Base-by-base conservation (phyloP, 2,113 vertebrate species). In the Laterallus jamaicensis region DNA sequence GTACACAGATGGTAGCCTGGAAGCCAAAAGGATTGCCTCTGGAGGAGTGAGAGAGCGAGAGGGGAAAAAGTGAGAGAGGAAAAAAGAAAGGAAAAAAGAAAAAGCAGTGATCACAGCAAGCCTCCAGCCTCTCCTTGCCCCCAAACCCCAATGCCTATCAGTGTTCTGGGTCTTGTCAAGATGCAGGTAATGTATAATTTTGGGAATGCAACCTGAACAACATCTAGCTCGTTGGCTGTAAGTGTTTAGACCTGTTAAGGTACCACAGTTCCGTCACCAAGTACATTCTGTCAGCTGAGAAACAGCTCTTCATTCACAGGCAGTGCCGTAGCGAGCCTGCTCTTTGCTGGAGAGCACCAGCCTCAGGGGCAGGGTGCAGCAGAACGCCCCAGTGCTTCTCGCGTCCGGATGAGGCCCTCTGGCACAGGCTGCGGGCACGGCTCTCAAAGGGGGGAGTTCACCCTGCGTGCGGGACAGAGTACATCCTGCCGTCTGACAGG, bases 1-100 rank as follows among this genome's bases (percentile, higher is more conserved):
- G 74, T 74, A 84, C 86, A 96, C 96, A 96, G 92, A 96, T 97
- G 96, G 93, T 89, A 95, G 74, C 88, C 92, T 93, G 80, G 58
- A 90, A 96, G 77, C 49, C 66, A 79, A 94, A 95, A 81, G 74
- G 62, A 88, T 84, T 83, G 70, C 58, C 78, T 62, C 29, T 87
- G 80, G 55, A 78, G 69, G 77, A 81, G 86, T 85, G 77, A 90
- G 83, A 93, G 62, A 52, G 49, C 62, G 68, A 82, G 70, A 62
- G 62, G 21, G 22, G 15, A 49, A 79, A 68, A 50, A 66, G 59
- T 28, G 10, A 59, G 13, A 40, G 18, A 32, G 26, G 11, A 2
- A 8, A 12, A 11, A n/a, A 35, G 11, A 16, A 44, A 42, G 15
- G 52, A 69, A 15, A 9, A 10, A 25, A 8, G 21, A 50, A 14